These are phyloP conservation scores for Drosophila rubida DNA, from an alignment of 2,888 invertebrate genomes.

Conservation along the genomic window DNA sequence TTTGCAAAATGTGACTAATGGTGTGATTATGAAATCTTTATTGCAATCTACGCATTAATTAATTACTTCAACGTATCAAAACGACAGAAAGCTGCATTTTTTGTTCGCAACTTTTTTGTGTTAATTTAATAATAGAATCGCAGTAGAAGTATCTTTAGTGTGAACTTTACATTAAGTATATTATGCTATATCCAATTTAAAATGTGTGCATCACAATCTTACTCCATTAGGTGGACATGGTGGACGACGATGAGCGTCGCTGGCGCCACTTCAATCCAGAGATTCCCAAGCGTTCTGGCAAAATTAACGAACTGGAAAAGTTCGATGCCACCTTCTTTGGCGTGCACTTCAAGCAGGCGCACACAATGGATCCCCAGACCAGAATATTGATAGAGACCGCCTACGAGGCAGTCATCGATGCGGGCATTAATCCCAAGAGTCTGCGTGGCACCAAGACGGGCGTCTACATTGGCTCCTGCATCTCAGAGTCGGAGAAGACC, in stretches of 20 bases:
- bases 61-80: not conserved
- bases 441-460: constrained; percentile 89
- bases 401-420: constrained; percentile 92
- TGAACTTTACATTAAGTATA: too few species aligned
- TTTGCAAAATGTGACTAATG: not conserved
- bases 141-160: too few species aligned
- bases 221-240: constrained; percentile 89
- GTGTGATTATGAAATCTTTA: not conserved
- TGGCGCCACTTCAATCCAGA: constrained; percentile 91
- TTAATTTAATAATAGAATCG: too few species aligned
- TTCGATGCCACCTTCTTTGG: constrained; percentile 92
- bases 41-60: not conserved
- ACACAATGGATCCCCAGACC: constrained; percentile 92
- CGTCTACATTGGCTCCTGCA: constrained; percentile 90
- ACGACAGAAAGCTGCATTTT: not conserved
- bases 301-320: constrained; percentile 89
- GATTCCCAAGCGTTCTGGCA: constrained; percentile 91
- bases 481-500: constrained; percentile 90
- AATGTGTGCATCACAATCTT: not conserved
- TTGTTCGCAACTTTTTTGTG: not conserved
- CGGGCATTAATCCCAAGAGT: constrained; percentile 88
- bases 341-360: constrained; percentile 90
- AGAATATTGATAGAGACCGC: constrained; percentile 91
- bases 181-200: too few species aligned
- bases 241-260: constrained; percentile 91